A percentile compares a stretch with the other conserved stretches of the same genome.
These are phyloP conservation scores for Ochropleura leucogaster DNA, from an alignment of 2,888 invertebrate genomes.

Conservation along the genomic window DNA sequence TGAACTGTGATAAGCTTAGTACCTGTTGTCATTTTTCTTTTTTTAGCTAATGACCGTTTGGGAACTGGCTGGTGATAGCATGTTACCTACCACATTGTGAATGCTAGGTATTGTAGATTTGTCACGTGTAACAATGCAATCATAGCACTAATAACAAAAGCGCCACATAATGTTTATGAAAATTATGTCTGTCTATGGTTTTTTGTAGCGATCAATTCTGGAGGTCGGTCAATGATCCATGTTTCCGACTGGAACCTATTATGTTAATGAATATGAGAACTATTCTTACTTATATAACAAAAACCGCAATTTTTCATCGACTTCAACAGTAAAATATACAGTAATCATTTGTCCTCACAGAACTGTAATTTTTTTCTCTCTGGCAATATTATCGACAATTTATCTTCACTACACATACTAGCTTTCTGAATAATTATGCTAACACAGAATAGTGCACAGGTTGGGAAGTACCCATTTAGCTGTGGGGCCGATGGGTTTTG, in stretches of 20 bases:
- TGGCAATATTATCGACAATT: constrained; percentile 11
- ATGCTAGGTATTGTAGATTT: constrained; percentile 7
- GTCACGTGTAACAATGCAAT: not conserved
- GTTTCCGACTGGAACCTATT: not conserved
- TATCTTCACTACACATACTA: constrained; percentile 13
- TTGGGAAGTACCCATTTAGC: constrained; percentile 37
- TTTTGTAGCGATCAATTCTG: constrained; percentile 9
- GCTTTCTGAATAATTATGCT: constrained; percentile 5
- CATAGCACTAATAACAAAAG: not conserved
- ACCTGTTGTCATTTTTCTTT: constrained; percentile 9
- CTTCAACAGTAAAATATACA: not conserved
- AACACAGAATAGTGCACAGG: constrained; percentile 3
- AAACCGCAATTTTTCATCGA: not conserved
- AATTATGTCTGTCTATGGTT: not conserved
- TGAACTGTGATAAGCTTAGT: constrained; percentile 27
- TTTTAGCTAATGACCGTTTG: constrained; percentile 9
- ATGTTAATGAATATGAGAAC: not conserved
- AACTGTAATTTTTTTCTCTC: not conserved
- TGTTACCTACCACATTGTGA: not conserved
- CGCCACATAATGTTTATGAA: not conserved
- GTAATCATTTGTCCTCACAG: not conserved
- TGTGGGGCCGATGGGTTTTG: constrained; percentile 26
- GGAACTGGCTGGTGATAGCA: constrained; percentile 3
- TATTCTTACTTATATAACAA: not conserved
- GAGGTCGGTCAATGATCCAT: constrained; percentile 10